Base-by-base conservation (phyloP, 2,888 invertebrate genomes). In the Rotaria magnacalcarata region DNA sequence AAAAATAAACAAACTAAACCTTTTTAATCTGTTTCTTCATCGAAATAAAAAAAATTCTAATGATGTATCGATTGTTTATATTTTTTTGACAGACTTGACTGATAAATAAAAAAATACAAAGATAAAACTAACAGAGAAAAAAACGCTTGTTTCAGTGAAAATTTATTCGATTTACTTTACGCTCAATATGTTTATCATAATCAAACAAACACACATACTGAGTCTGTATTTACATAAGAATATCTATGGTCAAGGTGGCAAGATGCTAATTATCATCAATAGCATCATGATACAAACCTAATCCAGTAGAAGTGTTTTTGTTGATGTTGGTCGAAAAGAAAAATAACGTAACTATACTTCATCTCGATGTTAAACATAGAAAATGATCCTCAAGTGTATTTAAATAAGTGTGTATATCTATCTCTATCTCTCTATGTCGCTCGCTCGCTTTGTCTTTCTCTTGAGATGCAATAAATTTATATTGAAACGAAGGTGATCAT, bases 401-500 rank as follows among this genome's bases (percentile, higher is more conserved):
- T 34, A 67, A 67, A 67, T 67, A 19, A 34, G 16, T 67, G 19
- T 67, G 11, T 11, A 67, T 67, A 67, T n/a, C 2, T 27, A 10
- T 27, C 1, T 67, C 11, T 67, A 21, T 11, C 27, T 27, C 8
- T 21, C 21, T 56, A 1, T 24, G 16, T 52, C 52, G 11, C 52
- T 52, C 11, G 11, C 52, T 56, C 21, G 4, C 16, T 11, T 52
- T 52, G 52, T 52, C 52, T 56, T 24, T 34, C 67, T 34, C 67
- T 67, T 67, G 67, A 67, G 67, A 67, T 34, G 27, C 34, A 34
- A 67, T 67, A 67, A 67, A 67, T 67, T 67, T 67, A 34, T 67
- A 67, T 67, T 67, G 67, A 67, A 67, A 67, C 67, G 67, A 67
- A 67, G 67, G 67, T 67, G 67, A 67, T 67, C 67, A 67, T 67